These are phyloP conservation scores for Prolemur simus DNA, from an alignment of 2,113 vertebrate genomes.

Conservation along the genomic window DNA sequence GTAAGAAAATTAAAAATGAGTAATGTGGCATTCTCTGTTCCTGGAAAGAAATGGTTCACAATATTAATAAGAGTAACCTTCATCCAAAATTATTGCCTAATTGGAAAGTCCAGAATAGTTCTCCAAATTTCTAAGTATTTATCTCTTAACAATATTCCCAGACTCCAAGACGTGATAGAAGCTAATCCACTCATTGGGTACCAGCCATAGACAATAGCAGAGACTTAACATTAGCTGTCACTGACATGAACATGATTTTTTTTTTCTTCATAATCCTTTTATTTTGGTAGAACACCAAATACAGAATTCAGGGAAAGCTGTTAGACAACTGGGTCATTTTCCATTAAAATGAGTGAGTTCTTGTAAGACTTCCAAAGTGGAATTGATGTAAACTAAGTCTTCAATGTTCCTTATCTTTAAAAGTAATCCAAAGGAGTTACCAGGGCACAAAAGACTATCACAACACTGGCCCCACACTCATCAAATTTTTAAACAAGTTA, in stretches of 20 bases:
- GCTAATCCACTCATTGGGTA: not conserved
- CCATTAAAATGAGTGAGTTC: not conserved
- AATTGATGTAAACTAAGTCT: not conserved
- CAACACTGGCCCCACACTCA: no score
- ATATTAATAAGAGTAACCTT: not conserved
- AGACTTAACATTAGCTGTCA: not conserved
- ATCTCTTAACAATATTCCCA: not conserved
- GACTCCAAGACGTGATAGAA: not conserved
- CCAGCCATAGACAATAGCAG: not conserved
- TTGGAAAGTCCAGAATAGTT: not conserved
- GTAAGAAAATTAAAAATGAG: not conserved
- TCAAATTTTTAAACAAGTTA: no score
- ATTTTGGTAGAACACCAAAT: slow-evolving; percentile 66
- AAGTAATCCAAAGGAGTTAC: no score
- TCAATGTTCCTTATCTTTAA: not conserved
- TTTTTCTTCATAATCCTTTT: not conserved
- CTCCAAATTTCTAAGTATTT: not conserved
- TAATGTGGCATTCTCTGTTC: not conserved
- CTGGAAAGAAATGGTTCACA: not conserved
- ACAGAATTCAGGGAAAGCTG: not conserved
- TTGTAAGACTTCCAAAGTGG: not conserved
- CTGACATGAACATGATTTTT: not conserved
- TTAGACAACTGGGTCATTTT: not conserved
- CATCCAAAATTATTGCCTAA: not conserved
- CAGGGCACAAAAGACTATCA: no score